Evolutionary conservation across 2,888 invertebrate genomes (phyloP), one percentile per base, ranked within the genome.

Genomic region (Platycheirus rosarum): DNA sequence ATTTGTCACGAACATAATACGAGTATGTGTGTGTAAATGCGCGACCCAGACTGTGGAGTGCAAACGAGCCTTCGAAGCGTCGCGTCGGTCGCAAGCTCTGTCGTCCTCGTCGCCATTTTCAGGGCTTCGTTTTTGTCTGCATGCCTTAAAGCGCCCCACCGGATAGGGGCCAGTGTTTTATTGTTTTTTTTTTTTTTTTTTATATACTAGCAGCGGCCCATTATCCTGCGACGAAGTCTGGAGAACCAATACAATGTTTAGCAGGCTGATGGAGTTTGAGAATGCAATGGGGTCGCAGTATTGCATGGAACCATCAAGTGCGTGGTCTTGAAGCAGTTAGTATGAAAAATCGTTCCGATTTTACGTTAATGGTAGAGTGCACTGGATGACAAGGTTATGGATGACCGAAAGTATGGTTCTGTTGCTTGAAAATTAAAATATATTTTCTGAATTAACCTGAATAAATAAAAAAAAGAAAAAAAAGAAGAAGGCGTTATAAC

Each of bases 1-100:
- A 82, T 82, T 82, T 82, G 76, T 82, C 76, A 76, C 79, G 46
- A 65, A 69, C 79, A 79, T 70, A 80, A n/a, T n/a, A n/a, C n/a
- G n/a, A n/a, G n/a, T 75, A 78, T 69, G 75, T 79, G 69, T 80
- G 69, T 80, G 44, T 63, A 37, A 65, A 69, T 18, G 63, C 44
- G 18, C 60, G 49, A 46, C 13, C 44, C 51, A 49, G 11, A 23
- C 18, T 20, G 37, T 4, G 29, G 4, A 55, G n/a, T 35, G 55
- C 29, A 53, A 53, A 53, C 1, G 13, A 32, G 35, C 35, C 18
- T 4, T 2, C 29, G 5, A 29, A 51, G 16, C 1, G 32, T 6
- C 26, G 2, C 6, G 26, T 26, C 26, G n/a, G n/a, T n/a, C n/a
- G n/a, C n/a, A n/a, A n/a, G n/a, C n/a, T 23, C 6, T 23, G 29